Base-by-base conservation (phyloP, 2,888 invertebrate genomes). In the Heliconius erato region DNA sequence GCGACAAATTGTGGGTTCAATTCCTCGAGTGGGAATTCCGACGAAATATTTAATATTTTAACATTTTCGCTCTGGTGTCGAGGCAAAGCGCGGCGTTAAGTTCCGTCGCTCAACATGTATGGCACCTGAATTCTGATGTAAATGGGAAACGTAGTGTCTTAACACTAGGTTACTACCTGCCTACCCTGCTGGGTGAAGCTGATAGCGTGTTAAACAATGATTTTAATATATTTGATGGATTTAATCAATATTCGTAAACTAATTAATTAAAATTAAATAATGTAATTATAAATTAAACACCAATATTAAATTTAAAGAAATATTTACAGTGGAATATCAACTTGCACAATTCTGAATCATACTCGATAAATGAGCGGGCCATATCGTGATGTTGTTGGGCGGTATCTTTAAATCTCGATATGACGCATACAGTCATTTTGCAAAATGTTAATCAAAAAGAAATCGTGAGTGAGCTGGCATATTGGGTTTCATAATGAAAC, bases 331-430 rank as follows among this genome's bases (percentile, higher is more conserved):
- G 26, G 9, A 68, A 49, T 78, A 79, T 79, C 71, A 80, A 32
- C 74, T 84, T 81, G 76, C 79, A 67, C 81, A 74, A 80, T 54
- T 80, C 82, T 84, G 84, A 84, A 77, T 84, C 82, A 84, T 79
- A 80, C 76, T 83, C 82, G 72, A 82, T 79, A 80, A 80, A 82
- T n/a, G 80, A 80, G 78, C 32, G 28, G 35, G 28, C 40, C 68
- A 63, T 82, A 82, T 80, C 80, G 82, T 74, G 79, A 80, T 82
- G 54, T 68, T 69, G 40, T 72, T 49, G 69, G 80, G 74, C 79
- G 78, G 74, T 84, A 84, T 81, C 82, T 81, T 59, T 68, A 59
- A 44, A 81, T 79, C 80, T 74, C 71, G 32, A 28, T 79, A 81
- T 84, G 84, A 84, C 74, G 74, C 71, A 71, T 72, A 72, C 67